Conservation (phyloP, 2,797 vertebrate species). For the Hypotaenidia philippensis region DNA sequence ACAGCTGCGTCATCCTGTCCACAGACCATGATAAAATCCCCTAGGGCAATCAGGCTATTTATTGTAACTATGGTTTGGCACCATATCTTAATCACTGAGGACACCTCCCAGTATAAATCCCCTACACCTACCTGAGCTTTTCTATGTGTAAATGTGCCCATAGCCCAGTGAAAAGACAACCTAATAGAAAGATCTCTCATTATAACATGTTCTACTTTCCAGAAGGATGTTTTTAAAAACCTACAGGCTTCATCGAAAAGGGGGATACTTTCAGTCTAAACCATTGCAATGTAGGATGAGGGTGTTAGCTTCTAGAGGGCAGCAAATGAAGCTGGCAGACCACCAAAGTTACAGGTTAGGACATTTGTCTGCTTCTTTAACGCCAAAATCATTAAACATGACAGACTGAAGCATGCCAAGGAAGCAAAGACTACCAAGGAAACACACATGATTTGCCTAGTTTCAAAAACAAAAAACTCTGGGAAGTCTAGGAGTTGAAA, state of each 20-base stretch:
- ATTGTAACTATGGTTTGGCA: background rate
- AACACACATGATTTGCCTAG: background rate
- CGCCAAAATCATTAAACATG: background rate
- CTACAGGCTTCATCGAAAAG: background rate
- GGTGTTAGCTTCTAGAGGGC: background rate
- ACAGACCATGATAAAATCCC: background rate
- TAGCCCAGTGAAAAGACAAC: background rate
- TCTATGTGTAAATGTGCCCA: background rate
- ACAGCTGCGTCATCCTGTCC: accelerated
- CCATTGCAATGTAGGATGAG: background rate
- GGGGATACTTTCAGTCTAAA: background rate
- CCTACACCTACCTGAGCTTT: background rate
- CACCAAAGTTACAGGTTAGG: background rate
- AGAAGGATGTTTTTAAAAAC: background rate
- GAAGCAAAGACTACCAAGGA: background rate
- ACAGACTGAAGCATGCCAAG: background rate
- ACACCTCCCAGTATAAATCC: background rate
- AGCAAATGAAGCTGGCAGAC: background rate
- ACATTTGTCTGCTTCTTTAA: background rate
- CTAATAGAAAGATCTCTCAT: background rate
- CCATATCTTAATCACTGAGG: background rate
- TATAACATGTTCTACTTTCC: background rate
- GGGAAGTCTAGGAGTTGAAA: background rate
- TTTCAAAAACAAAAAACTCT: background rate
- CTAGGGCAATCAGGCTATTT: accelerated